Conservation (phyloP, 1,140 invertebrate genomes). For the Euschistus heros region DNA sequence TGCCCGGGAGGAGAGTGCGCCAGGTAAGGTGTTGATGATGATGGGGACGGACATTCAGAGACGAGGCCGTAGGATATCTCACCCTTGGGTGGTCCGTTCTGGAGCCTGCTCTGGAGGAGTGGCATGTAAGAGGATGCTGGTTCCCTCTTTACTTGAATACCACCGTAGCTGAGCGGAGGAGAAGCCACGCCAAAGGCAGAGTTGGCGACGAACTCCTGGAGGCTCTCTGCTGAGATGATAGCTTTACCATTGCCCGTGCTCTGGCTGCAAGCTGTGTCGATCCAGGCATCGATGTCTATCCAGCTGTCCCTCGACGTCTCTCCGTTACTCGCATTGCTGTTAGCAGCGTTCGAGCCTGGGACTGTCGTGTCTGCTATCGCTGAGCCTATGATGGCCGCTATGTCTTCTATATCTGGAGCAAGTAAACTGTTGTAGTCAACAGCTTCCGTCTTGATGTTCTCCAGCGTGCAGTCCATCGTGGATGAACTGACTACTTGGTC, state of each 20-base stretch:
- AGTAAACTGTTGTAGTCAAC: slow-evolving; percentile 39
- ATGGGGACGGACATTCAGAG: slow-evolving; percentile 34
- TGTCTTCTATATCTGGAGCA: slow-evolving; percentile 64
- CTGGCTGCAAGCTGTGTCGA: slow-evolving; percentile 47
- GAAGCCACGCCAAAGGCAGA: slow-evolving; percentile 44
- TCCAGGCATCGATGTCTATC: slow-evolving; percentile 76
- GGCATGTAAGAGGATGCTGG: slow-evolving; percentile 50
- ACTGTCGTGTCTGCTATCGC: slow-evolving; percentile 82
- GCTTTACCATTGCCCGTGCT: slow-evolving; percentile 26
- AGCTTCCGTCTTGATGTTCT: slow-evolving; percentile 39
- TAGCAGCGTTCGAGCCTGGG: slow-evolving; percentile 41
- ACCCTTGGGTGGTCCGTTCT: slow-evolving; percentile 35
- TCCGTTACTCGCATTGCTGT: slow-evolving; percentile 37
- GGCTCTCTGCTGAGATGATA: slow-evolving; percentile 49
- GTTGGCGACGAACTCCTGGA: slow-evolving; percentile 50
- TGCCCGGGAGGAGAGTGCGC: slow-evolving; percentile 42
- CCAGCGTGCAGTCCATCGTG: slow-evolving; percentile 34
- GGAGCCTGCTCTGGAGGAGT: slow-evolving; percentile 44
- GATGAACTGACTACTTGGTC: slow-evolving; percentile 34
- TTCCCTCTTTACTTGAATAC: slow-evolving; percentile 23
- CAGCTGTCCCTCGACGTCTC: slow-evolving; percentile 54
- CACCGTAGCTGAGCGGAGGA: slow-evolving; percentile 31
- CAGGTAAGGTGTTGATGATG: slow-evolving; percentile 41
- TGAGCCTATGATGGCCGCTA: slow-evolving; percentile 75
- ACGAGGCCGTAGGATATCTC: slow-evolving; percentile 29